Evolutionary conservation across 2,113 vertebrate genomes (phyloP).

Genomic region (Spea multiplicata): DNA sequence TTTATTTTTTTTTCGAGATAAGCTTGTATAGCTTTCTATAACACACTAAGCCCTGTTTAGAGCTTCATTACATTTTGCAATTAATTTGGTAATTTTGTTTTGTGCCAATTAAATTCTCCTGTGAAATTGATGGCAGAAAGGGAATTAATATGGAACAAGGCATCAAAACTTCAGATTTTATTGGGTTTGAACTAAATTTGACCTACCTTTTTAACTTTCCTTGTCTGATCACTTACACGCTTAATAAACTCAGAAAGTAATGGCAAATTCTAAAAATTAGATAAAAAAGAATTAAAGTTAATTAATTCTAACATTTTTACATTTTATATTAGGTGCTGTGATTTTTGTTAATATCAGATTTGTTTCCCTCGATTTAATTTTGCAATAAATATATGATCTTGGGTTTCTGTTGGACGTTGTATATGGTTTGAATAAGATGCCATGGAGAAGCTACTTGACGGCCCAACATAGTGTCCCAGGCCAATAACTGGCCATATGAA

Average conservation of each 20-base stretch:
- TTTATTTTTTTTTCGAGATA: conserved; percentile 4
- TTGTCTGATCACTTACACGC: conserved; percentile 18
- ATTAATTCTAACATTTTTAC: conserved; percentile 14
- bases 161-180: conserved; percentile 25
- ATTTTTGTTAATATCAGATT: conserved; percentile 5
- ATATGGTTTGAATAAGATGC: too few species aligned
- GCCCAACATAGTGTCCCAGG: too few species aligned
- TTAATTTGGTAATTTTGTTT: conserved; percentile 11
- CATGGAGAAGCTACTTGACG: too few species aligned
- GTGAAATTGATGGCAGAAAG: not conserved
- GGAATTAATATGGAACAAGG: conserved; percentile 3
- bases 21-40: not conserved
- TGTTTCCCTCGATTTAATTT: not conserved
- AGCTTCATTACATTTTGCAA: conserved; percentile 25
- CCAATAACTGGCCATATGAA: too few species aligned
- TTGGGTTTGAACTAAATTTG: conserved; percentile 16
- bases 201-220: conserved; percentile 1
- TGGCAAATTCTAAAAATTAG: not conserved
- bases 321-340: not conserved
- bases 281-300: conserved; percentile 13
- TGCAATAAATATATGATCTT: too few species aligned
- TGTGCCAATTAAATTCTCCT: conserved; percentile 20
- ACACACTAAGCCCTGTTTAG: conserved; percentile 4
- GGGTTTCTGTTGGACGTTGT: too few species aligned
- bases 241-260: not conserved